A percentile compares a stretch with the other conserved stretches of the same genome.
phyloP scores from a whole-genome alignment of 2,113 vertebrate species.

The Odontesthes bonariensis region DNA sequence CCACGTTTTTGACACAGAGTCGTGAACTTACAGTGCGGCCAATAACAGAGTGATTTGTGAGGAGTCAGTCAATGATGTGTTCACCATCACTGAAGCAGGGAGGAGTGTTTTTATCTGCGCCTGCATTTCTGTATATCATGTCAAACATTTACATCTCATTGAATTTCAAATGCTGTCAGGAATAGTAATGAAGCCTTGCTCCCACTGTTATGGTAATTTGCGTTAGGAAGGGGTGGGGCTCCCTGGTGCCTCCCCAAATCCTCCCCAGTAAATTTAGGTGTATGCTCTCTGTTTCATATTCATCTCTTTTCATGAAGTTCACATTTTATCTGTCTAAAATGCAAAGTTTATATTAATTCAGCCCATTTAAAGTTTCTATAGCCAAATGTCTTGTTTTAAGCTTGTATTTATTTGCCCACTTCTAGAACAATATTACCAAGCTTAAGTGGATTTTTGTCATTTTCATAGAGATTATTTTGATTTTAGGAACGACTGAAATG shows the following conservation, averaged over 20 bases:
- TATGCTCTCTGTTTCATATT: conserved; percentile 43
- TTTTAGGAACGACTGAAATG: background rate
- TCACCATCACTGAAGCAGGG: conserved; percentile 78
- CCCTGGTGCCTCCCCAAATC: conserved; percentile 65
- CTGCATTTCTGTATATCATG: conserved; percentile 82
- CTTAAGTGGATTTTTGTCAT: background rate
- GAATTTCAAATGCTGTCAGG: conserved; percentile 86
- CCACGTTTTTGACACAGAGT: conserved; percentile 44
- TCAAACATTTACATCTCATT: conserved; percentile 88
- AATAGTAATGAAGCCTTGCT: conserved; percentile 85
- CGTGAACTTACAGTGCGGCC: conserved; percentile 53
- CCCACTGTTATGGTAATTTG: conserved; percentile 87
- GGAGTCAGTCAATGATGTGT: conserved; percentile 80
- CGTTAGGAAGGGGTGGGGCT: conserved; percentile 35
- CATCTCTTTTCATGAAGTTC: conserved; percentile 5
- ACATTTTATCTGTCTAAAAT: conserved; percentile 1
- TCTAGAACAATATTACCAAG: background rate
- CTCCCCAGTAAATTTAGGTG: conserved; percentile 62
- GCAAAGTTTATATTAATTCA: background rate
- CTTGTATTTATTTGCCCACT: background rate
- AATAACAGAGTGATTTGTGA: conserved; percentile 66
- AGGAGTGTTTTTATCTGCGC: conserved; percentile 78
- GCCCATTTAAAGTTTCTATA: background rate
- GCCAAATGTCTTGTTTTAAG: background rate
- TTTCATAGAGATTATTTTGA: background rate